Base-by-base conservation (phyloP, 2,113 vertebrate genomes). In the Phodopus roborovskii region DNA sequence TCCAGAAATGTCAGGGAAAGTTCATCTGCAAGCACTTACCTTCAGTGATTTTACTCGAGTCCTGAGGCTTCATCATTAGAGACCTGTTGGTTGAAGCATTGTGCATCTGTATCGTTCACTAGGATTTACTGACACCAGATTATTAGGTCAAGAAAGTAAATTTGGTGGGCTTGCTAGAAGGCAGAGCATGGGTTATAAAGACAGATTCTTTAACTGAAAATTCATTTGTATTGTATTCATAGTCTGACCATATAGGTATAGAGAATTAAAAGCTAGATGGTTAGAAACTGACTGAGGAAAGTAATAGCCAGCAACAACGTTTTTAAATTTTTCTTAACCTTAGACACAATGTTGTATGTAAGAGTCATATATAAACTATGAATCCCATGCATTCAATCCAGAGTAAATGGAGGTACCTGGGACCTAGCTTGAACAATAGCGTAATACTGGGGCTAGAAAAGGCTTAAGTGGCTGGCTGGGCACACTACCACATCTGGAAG, bases 1-100 rank as follows among this genome's bases (percentile, higher is more conserved):
- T 79, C 88, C 66, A 96, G 85, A 92, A 97, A 96, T 96, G 85
- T 90, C 83, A 92, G 39, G 68, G 13, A 96, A 96, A 81, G 58
- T 82, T 95, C 78, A 95, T 53, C 58, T 45, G n/a, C n/a, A 87
- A 94, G 90, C 91, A 75, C 15, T 87, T 53, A 79, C n/a, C 33
- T 1, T 22, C 4, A 15, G 39, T 3, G 60, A 68, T 82, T 75
- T 92, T 79, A 39, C 71, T 84, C 45, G 88, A 77, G 19, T 50
- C 58, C 45, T 92, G 78, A 84, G 75, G 88, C 28, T 77, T 92
- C 88, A 90, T 75, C 11, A 56, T 89, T 83, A 85, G 53, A 78
- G 5, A 87, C 45, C 62, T 13, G 64, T 88, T 82, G 66, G 20
- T 12, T 56, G 33, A 92, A 73, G 12, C 15, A 58, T 87, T 78